A percentile compares a stretch with the other conserved stretches of the same genome.
phyloP scores from a whole-genome alignment of 2,797 vertebrate genomes.

The Tarsius wallacei region DNA sequence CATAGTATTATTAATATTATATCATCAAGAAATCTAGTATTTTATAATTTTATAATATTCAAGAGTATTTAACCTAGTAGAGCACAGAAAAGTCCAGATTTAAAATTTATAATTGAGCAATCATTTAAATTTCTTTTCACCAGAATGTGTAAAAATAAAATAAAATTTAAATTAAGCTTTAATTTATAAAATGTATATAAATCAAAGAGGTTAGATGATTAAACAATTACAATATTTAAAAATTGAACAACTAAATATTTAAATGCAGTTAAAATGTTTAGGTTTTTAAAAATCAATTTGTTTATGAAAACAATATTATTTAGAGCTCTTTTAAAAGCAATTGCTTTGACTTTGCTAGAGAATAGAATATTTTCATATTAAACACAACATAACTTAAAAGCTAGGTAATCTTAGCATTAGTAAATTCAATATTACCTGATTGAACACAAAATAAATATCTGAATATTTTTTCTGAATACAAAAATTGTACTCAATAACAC shows the following conservation, averaged over 20 bases:
- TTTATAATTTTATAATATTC: conserved; percentile 22
- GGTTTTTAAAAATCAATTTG: neutral
- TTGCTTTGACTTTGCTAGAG: neutral
- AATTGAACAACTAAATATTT: neutral
- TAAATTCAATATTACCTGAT: neutral
- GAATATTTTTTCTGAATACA: neutral
- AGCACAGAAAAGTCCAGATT: neutral
- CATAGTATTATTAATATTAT: neutral
- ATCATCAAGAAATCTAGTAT: neutral
- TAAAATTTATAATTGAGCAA: neutral
- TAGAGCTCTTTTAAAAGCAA: neutral
- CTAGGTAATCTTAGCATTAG: neutral
- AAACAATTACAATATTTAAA: neutral
- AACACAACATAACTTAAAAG: neutral
- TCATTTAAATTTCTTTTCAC: conserved; percentile 3
- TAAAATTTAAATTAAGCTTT: neutral
- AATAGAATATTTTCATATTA: neutral
- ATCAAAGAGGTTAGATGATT: neutral
- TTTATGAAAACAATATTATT: neutral
- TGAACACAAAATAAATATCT: neutral
- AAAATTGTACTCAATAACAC: neutral
- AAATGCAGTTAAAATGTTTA: conserved; percentile 36
- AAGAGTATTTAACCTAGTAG: neutral
- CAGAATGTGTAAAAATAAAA: neutral
- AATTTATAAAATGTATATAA: neutral